A percentile compares a stretch with the other conserved stretches of the same genome.
Conservation (phyloP, 2,113 vertebrate species). For the Scalopus aquaticus region DNA sequence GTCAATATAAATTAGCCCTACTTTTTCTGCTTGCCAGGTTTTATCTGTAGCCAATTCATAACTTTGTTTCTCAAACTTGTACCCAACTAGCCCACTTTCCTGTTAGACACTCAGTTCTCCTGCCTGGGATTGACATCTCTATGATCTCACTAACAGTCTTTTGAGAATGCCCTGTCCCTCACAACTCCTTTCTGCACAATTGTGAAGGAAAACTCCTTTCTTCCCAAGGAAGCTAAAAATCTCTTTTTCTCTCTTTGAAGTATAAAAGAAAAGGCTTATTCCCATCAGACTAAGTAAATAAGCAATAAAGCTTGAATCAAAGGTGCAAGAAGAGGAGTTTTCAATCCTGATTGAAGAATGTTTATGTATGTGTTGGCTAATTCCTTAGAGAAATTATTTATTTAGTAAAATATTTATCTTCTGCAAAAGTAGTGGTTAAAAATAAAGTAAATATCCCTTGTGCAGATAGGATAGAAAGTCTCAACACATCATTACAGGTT, state of each 20-base stretch:
- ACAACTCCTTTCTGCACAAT: slow-evolving; percentile 88
- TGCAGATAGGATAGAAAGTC: background rate
- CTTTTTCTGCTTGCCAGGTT: slow-evolving; percentile 85
- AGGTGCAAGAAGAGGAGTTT: slow-evolving; percentile 74
- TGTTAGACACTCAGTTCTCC: slow-evolving; percentile 77
- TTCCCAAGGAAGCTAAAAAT: slow-evolving; percentile 80
- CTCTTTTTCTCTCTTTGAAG: slow-evolving; percentile 75
- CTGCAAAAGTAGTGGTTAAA: slow-evolving; percentile 65
- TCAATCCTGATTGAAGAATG: slow-evolving; percentile 65
- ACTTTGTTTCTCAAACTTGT: slow-evolving; percentile 87
- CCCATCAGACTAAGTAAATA: slow-evolving; percentile 83
- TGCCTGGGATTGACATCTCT: slow-evolving; percentile 84
- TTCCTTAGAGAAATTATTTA: slow-evolving; percentile 71
- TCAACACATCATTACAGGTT: slow-evolving; percentile 40
- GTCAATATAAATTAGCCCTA: slow-evolving; percentile 90
- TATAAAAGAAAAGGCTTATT: slow-evolving; percentile 78
- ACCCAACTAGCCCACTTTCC: slow-evolving; percentile 76
- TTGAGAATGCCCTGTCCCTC: slow-evolving; percentile 85
- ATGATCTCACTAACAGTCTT: slow-evolving; percentile 86
- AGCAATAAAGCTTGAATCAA: slow-evolving; percentile 77
- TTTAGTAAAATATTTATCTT: slow-evolving; percentile 54
- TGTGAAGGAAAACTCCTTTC: slow-evolving; percentile 83
- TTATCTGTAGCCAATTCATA: slow-evolving; percentile 87
- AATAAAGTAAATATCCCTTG: background rate
- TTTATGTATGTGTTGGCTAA: slow-evolving; percentile 77